Percentiles rank a stretch among this genome's conserved stretches.
Evolutionary conservation across 2,113 vertebrate genomes (phyloP).

Genomic region (Atrichornis clamosus): DNA sequence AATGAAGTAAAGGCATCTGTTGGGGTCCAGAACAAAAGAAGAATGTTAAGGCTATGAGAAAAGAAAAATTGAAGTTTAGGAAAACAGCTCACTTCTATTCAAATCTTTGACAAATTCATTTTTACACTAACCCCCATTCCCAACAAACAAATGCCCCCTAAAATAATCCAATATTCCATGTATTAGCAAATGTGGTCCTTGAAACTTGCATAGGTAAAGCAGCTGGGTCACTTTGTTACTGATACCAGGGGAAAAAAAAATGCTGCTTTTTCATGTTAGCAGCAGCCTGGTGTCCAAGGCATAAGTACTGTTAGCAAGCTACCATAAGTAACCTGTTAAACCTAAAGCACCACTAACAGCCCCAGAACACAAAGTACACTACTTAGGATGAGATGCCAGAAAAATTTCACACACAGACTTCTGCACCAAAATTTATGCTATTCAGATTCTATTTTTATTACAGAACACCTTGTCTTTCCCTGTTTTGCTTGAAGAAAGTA

Average conservation of each 20-base stretch:
- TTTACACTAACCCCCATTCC: neutral
- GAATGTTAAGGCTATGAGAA: neutral
- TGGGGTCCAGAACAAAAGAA: neutral
- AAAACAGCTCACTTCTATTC: neutral
- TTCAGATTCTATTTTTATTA: neutral
- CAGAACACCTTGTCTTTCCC: neutral
- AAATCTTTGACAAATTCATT: neutral
- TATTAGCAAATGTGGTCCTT: neutral
- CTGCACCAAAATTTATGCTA: neutral
- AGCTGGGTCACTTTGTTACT: neutral
- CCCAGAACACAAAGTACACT: neutral
- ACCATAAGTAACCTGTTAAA: neutral
- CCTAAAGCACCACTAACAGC: neutral
- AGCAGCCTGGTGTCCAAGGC: neutral
- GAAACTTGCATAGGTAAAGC: neutral
- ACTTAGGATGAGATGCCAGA: neutral
- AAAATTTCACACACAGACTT: neutral
- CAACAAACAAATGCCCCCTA: neutral
- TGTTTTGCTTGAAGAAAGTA: neutral
- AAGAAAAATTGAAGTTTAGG: neutral
- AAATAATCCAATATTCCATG: neutral
- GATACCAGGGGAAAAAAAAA: neutral
- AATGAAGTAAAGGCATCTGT: neutral
- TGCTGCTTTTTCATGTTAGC: neutral
- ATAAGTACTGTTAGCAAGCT: neutral